Percentiles rank a stretch among this genome's conserved stretches.
Conservation (phyloP, 2,888 invertebrate genomes). For the Lasioglossum marginatum region DNA sequence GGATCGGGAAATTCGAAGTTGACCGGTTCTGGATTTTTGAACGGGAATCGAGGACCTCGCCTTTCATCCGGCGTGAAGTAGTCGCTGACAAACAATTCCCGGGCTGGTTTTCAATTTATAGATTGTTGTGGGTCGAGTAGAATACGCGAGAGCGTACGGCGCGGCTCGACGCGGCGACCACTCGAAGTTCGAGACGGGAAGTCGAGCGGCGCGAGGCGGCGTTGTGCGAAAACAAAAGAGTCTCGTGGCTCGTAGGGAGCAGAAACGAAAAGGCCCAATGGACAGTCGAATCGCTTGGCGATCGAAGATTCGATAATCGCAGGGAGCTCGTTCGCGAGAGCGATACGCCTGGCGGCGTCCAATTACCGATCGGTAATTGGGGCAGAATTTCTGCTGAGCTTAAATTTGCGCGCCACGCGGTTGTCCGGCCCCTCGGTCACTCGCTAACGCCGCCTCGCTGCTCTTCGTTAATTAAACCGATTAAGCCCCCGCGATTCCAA, state of each 20-base stretch:
- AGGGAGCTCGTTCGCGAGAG: conserved; percentile 71
- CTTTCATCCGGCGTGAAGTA: background rate
- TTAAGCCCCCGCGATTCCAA: conserved; percentile 60
- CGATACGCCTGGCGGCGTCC: conserved; percentile 81
- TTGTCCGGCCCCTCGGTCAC: conserved; percentile 67
- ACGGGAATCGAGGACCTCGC: background rate
- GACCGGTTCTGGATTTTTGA: background rate
- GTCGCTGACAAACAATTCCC: conserved; percentile 2
- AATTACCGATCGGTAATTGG: conserved; percentile 82
- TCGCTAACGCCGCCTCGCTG: conserved; percentile 52
- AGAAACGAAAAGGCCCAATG: conserved; percentile 29
- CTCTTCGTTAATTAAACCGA: conserved; percentile 75
- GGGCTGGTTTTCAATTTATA: conserved; percentile 20
- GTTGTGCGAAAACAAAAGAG: conserved; percentile 30
- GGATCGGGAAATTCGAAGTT: background rate
- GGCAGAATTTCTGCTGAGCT: conserved; percentile 81
- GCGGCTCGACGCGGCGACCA: background rate
- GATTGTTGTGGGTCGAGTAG: conserved; percentile 11
- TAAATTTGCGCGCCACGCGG: conserved; percentile 73
- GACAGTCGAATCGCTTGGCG: conserved; percentile 63
- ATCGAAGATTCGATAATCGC: conserved; percentile 79
- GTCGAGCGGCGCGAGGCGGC: conserved; percentile 9
- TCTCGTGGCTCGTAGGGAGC: background rate
- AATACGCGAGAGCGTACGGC: background rate
- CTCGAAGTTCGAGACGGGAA: conserved; percentile 16